Evolutionary conservation across 64 coral and sea anemone species (phyloP), one percentile per base, ranked within the genome.

Genomic region (Catalaphyllia jardinei): DNA sequence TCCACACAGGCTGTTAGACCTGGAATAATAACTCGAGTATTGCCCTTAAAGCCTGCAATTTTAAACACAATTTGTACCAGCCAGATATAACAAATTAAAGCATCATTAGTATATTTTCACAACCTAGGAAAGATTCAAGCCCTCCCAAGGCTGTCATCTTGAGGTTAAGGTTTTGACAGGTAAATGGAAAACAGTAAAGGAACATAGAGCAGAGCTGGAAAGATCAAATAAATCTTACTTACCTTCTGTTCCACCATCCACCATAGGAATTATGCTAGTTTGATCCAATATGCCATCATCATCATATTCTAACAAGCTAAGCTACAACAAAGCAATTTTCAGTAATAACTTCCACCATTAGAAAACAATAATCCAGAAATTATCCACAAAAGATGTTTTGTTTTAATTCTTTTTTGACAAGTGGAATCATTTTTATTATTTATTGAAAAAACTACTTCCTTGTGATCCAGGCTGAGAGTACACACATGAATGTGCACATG

Each of bases 211-310:
- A 46, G 42, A 46, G 42, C 42, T 46, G 7, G 42, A 46, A 46
- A 46, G 42, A 46, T 8, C 42, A 46, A 46, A 46, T 46, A 46
- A 46, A 46, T 5, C 22, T 25, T 19, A 57, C 71, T 25, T 91
- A 91, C 96, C 96, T 95, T 98, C 96, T 83, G 96, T 98, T 20
- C 96, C 96, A 71, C 96, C 96, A 93, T 98, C 96, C 1, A 98
- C 96, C 88, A 98, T 71, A 0, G 96, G 96, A 57, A 98, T 93
- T 1, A 95, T 50, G 73, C 93, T 93, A 29, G 85, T 91, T 22
- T 98, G 96, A 52, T 98, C 96, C 62, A 98, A 20, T 25, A 82
- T 90, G 9, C 91, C 93, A 59, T 91, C 88, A 4, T 98, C 96
- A 74, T 98, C 96, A 93, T 98, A 98, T 11, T 98, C 96, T 42